Base-by-base conservation (phyloP, 1,140 invertebrate species). In the Araneus ventricosus region DNA sequence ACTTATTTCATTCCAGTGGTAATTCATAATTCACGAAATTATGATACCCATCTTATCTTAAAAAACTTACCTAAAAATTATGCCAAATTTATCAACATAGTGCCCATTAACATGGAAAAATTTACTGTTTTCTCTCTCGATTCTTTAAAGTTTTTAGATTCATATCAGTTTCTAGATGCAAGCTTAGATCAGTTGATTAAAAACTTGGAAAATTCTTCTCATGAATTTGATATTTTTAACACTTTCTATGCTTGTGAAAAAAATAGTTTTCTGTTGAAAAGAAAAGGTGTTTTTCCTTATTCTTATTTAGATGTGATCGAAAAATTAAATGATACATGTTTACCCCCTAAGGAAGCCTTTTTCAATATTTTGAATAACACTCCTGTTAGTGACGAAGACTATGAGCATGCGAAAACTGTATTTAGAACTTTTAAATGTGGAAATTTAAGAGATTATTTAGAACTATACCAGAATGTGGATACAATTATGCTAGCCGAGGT, bases 391-490 rank as follows among this genome's bases (percentile, higher is more conserved):
- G n/a, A 24, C 5, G n/a, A 63, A 24, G 59, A 63, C 1, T n/a
- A n/a, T 63, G 5, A 63, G 5, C 59, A n/a, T 63, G 59, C 59
- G 6, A 24, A 24, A n/a, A 24, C 0, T 24, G 59, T 63, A 6
- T 63, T 24, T 3, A 17, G 22, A 63, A 63, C 22, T 24, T 63
- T 63, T 63, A 22, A n/a, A 0, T 63, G 59, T n/a, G 2, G 22
- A 70, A 63, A 34, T 37, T 17, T 79, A 5, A 4, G 1, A 0
- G 30, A 67, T 20, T 88, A 88, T 88, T 63, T 88, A 39, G 86
- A 88, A 41, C 30, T 87, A 6, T 63, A 87, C 17, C 85, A 87
- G 63, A 87, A 87, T 87, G 17, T 24, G 1, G 57, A 70, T 41
- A 41, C 61, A 34, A 67, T 88, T 1, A 20, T 67, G 14, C 27